Evolutionary conservation across 2,888 invertebrate genomes (phyloP).

Genomic region (Pammene fasciana): DNA sequence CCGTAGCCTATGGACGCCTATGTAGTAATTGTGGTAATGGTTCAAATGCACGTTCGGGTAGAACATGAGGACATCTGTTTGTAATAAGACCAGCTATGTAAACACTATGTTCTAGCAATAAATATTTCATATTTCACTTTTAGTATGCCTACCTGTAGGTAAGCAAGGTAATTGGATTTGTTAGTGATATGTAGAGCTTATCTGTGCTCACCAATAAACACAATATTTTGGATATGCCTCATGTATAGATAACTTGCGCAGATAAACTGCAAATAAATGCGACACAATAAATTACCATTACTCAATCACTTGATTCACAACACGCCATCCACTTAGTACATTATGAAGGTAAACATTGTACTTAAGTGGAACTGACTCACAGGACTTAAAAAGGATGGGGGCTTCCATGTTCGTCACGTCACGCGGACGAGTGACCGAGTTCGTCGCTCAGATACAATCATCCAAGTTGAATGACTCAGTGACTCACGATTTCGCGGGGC

Average conservation of each 20-base stretch:
- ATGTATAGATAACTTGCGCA: neutral
- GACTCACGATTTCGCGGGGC: constrained; percentile 67
- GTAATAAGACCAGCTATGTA: no score
- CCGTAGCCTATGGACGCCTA: no score
- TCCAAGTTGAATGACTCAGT: constrained; percentile 72
- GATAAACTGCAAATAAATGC: neutral
- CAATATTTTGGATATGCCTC: no score
- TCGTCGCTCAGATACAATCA: constrained; percentile 57
- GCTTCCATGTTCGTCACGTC: constrained; percentile 47
- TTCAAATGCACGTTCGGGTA: no score
- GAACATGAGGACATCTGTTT: no score
- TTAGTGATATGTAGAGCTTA: no score
- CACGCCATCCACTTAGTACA: constrained; percentile 46
- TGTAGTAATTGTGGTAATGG: no score
- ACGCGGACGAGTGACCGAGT: constrained; percentile 69
- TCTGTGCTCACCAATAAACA: no score
- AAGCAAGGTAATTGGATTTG: no score
- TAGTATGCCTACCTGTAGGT: no score
- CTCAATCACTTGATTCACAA: constrained; percentile 28
- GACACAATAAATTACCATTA: constrained; percentile 18
- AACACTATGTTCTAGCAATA: no score
- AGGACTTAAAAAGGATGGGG: constrained; percentile 68
- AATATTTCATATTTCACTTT: no score
- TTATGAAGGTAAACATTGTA: constrained; percentile 56
- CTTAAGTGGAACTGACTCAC: constrained; percentile 60